Percentiles rank a stretch among this genome's conserved stretches.
Evolutionary conservation across 2,113 vertebrate species (phyloP).

Genomic region (Bothrops jararaca): DNA sequence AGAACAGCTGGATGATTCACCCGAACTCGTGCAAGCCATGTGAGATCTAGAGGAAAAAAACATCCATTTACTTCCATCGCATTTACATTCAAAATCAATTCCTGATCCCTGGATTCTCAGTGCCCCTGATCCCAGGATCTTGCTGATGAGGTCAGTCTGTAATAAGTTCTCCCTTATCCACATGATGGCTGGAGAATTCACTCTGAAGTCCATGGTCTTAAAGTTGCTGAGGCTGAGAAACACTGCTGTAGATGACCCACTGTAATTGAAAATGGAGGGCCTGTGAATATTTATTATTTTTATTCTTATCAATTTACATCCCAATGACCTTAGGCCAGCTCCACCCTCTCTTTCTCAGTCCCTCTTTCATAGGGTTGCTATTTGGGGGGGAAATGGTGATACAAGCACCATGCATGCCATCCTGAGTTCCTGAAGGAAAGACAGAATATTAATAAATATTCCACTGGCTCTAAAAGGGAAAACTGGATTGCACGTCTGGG

Average conservation of each 20-base stretch:
- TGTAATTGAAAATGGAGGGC: neutral
- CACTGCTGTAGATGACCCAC: neutral
- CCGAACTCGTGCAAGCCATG: slow-evolving; percentile 79
- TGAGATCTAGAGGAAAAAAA: slow-evolving; percentile 73
- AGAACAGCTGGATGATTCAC: slow-evolving; percentile 90
- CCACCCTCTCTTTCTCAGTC: neutral
- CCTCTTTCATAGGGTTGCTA: neutral
- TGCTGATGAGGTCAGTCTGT: neutral
- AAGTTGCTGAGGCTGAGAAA: neutral
- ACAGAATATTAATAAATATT: neutral
- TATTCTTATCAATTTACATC: neutral
- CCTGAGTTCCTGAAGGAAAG: neutral
- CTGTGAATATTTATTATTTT: neutral
- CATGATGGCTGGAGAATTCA: neutral
- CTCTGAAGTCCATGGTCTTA: neutral
- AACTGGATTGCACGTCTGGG: neutral
- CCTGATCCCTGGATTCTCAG: no score
- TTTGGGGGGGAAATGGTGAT: neutral
- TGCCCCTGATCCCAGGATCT: no score
- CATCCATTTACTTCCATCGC: neutral
- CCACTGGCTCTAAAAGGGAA: neutral
- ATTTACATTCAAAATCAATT: neutral
- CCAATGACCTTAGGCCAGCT: neutral
- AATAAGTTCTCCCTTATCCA: neutral
- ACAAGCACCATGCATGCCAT: neutral